Base-by-base conservation (phyloP, 1,140 invertebrate species). In the Centruroides vittatus region DNA sequence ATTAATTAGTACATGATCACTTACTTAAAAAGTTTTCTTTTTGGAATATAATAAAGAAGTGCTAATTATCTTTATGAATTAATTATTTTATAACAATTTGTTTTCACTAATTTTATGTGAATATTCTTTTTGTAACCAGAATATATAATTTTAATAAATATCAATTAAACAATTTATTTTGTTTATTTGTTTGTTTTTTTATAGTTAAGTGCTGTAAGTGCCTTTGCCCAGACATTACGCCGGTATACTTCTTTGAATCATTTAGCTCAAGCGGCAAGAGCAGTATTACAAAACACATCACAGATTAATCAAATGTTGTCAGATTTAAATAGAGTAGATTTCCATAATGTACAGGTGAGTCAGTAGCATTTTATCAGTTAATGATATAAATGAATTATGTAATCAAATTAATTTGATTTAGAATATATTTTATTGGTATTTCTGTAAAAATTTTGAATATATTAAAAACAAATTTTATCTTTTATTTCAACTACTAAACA, bases 211-310 rank as follows among this genome's bases (percentile, higher is more conserved):
- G 88, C 91, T 50, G 90, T 96, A 11, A 86, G 86, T 67, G 91
- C 95, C 47, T 89, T 99, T 74, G 88, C 92, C 68, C 93, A 96
- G 75, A 96, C 93, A 53, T 75, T 99, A 69, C 80, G 94, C 50
- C 83, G 95, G 55, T 98, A 98, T 76, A 98, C 95, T 11, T 97
- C 93, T 11, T 77, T 99, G n/a, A 98, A 99, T 79, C 96, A 99
- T 76, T 79, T 99, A 68, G 94, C 96, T 56, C 88, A 92, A 72
- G 94, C 96, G 53, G 94, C 95, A 10, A 79, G 94, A 52, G 93
- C 93, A 58, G 94, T 98, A 51, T 82, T 99, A 58, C 90, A 94
- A 75, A 98, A 98, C 77, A 85, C 88, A 66, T 84, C 86, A 68
- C 94, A 98, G 80, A 96, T 98, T 67, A 83, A 83, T 70, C 91